These are phyloP conservation scores for Neostethus bicornis DNA, from an alignment of 2,797 vertebrate species.

Conservation along the genomic window DNA sequence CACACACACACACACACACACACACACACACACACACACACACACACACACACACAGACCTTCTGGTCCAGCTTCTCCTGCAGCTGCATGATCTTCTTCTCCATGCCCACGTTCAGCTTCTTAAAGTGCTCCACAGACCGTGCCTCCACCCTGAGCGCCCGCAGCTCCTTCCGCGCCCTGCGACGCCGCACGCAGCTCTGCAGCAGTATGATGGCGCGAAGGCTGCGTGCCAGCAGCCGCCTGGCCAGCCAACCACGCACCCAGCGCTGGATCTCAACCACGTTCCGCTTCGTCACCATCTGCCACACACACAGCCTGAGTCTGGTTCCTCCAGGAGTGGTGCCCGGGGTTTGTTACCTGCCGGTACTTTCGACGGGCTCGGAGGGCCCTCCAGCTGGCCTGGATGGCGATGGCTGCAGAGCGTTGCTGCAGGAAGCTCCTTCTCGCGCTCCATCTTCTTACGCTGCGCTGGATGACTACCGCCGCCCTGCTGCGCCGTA, in stretches of 20 bases:
- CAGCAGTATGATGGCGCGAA: conserved; percentile 85
- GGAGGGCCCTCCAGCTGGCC: conserved; percentile 83
- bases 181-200: conserved; percentile 92
- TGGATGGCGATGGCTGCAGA: conserved; percentile 86
- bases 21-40: too few species aligned
- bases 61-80: conserved; percentile 93
- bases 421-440: conserved; percentile 77
- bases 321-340: too few species aligned
- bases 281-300: conserved; percentile 89
- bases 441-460: conserved; percentile 85
- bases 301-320: conserved; percentile 61
- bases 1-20: not conserved
- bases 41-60: conserved; percentile 74
- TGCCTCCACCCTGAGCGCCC: conserved; percentile 91
- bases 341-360: conserved; percentile 66
- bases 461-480: conserved; percentile 86
- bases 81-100: conserved; percentile 97
- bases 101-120: conserved; percentile 92
- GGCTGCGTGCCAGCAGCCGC: conserved; percentile 69
- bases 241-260: conserved; percentile 87
- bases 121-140: conserved; percentile 94
- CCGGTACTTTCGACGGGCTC: conserved; percentile 59
- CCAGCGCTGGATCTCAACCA: conserved; percentile 87
- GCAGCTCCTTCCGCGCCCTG: conserved; percentile 89
- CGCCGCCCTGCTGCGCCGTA: conserved; percentile 88